Base-by-base conservation (phyloP, 2,888 invertebrate species). In the Eilema griseolum region DNA sequence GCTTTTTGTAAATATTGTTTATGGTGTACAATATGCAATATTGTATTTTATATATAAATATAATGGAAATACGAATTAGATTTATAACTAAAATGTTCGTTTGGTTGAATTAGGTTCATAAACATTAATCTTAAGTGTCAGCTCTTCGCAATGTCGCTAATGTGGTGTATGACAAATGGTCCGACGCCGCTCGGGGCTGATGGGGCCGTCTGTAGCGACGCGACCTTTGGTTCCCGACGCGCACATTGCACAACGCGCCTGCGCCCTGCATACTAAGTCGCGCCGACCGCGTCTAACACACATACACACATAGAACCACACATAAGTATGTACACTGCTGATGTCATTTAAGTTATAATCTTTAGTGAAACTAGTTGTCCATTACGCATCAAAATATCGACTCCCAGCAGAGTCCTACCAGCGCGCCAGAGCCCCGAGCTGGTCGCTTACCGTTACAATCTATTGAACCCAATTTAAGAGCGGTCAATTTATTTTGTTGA, bases 241-340 rank as follows among this genome's bases (percentile, higher is more conserved):
- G 20, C 65, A 65, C 70, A 72, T 75, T 52, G 28, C 57, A 31
- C 71, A 24, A 26, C 41, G 20, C 69, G 10, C 7, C 2, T 65
- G 75, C 81, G 69, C 37, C 71, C 79, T 72, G 81, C 81, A 80
- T 79, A 75, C 66, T 67, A 16, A 69, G 56, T 37, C 67, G 24
- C 67, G 52, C 67, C 61, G 28, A 60, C 60, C 28, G 10, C 46
- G 26, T 24, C 63, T 24, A 46, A 59, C 23, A 61, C 66, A 41
- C 31, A 52, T 20, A 26, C 20, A 14, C 8, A 41, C 12, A 14
- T 20, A 41, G 8, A 37, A 10, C 37, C 46, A 20, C 14, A 37
- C 33, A 37, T 37, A 11, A 28, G 26, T 4, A 46, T 3, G 14
- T 26, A n/a, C 26, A 46, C 41, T 28, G 64, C 52, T 31, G 33